phyloP scores from a whole-genome alignment of 2,113 vertebrate genomes.

The Periophthalmus modestus region DNA sequence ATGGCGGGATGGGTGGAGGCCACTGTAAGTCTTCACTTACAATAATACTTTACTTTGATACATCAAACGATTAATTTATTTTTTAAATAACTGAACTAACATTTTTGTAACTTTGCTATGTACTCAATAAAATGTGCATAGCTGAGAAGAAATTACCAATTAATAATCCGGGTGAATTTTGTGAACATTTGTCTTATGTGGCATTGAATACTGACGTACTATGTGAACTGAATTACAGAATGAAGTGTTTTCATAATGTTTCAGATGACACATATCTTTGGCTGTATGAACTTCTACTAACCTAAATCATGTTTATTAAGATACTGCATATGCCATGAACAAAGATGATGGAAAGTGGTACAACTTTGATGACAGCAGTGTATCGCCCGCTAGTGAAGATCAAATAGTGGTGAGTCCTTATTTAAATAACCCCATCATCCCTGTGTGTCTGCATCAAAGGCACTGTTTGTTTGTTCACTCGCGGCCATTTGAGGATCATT shows the following conservation, averaged over 20 bases:
- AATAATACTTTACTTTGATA: not conserved
- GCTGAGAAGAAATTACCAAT: too few species aligned
- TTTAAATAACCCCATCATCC: constrained; percentile 15
- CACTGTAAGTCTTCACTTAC: constrained; percentile 87
- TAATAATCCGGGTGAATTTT: too few species aligned
- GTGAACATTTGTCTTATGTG: too few species aligned
- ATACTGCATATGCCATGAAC: constrained; percentile 96
- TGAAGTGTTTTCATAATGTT: too few species aligned
- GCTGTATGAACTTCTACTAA: not conserved
- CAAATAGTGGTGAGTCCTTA: constrained; percentile 91
- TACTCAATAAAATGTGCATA: too few species aligned
- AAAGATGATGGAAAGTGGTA: constrained; percentile 97
- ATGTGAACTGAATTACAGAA: not conserved
- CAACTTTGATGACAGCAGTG: constrained; percentile 98
- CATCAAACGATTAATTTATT: too few species aligned
- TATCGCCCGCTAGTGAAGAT: constrained; percentile 90
- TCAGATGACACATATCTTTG: not conserved
- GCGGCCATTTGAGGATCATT: constrained; percentile 2
- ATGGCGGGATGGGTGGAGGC: constrained; percentile 98
- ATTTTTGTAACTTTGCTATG: too few species aligned
- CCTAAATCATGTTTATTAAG: constrained; percentile 62
- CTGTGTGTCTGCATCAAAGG: not conserved
- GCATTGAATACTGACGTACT: not conserved
- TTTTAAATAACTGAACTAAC: too few species aligned
- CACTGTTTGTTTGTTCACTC: constrained; percentile 4